Conservation (phyloP, 1,140 invertebrate genomes). For the Hylaeus anthracinus region DNA sequence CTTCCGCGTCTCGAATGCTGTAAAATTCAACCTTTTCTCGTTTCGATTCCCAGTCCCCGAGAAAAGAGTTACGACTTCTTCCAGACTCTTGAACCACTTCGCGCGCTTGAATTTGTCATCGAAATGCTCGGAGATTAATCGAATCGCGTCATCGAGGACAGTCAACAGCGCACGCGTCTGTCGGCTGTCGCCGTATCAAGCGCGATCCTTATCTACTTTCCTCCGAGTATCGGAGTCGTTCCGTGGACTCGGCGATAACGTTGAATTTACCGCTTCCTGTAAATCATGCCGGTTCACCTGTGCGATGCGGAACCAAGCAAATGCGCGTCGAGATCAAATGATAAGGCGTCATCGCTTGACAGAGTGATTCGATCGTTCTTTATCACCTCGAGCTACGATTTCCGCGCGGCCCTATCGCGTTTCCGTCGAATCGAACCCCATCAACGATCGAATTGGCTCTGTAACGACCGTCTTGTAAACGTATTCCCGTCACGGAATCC, state of each 20-base stretch:
- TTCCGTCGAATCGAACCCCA: neutral
- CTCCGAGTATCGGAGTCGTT: too few species aligned
- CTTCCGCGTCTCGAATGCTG: too few species aligned
- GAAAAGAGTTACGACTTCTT: too few species aligned
- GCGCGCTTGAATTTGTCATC: too few species aligned
- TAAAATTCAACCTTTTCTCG: too few species aligned
- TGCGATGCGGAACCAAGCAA: too few species aligned
- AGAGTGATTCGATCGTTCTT: conserved; percentile 15
- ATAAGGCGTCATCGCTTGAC: neutral
- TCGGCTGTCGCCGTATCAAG: neutral
- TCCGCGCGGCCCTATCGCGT: neutral
- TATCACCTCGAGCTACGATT: neutral
- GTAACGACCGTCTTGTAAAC: conserved; percentile 37
- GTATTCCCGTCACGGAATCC: conserved; percentile 55
- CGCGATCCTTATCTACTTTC: neutral
- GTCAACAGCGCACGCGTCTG: neutral
- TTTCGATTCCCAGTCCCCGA: too few species aligned
- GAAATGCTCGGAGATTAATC: conserved; percentile 2
- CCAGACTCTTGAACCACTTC: too few species aligned
- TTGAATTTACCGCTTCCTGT: too few species aligned
- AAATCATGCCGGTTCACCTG: too few species aligned
- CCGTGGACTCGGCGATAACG: neutral
- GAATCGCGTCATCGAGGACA: neutral
- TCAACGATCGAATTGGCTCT: conserved; percentile 30
- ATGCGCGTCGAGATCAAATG: neutral